phyloP scores from a whole-genome alignment of 2,888 invertebrate species.

The Orthosia gracilis region DNA sequence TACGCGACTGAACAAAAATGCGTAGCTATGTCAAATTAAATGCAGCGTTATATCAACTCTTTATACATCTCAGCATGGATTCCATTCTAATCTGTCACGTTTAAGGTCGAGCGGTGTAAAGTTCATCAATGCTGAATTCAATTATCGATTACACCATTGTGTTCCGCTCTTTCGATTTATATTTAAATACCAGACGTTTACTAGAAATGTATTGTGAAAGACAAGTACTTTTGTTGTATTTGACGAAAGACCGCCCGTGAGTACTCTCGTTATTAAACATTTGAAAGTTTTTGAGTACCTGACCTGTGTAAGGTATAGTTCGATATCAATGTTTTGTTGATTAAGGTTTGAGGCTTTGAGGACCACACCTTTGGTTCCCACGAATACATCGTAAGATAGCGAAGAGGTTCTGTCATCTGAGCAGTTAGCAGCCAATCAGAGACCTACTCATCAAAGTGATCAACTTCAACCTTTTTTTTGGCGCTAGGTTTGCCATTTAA shows the following conservation, averaged over 20 bases:
- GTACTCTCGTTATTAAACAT: constrained; percentile 72
- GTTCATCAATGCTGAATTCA: constrained; percentile 91
- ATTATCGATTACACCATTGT: constrained; percentile 91
- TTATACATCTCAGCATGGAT: constrained; percentile 76
- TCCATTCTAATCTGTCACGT: constrained; percentile 91
- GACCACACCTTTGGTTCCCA: constrained; percentile 11
- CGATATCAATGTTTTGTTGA: constrained; percentile 45
- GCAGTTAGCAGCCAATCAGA: constrained; percentile 4
- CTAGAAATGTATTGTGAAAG: constrained; percentile 89
- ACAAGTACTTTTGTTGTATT: constrained; percentile 84
- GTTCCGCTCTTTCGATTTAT: constrained; percentile 90
- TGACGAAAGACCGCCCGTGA: constrained; percentile 86
- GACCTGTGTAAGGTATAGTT: constrained; percentile 21
- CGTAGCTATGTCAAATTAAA: constrained; percentile 12
- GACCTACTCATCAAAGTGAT: neutral
- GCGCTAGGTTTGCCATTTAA: neutral
- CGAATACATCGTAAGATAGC: neutral
- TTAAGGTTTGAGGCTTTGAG: constrained; percentile 22
- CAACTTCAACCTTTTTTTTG: constrained; percentile 5
- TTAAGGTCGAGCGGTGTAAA: constrained; percentile 90
- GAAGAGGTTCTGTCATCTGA: constrained; percentile 12
- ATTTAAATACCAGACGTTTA: constrained; percentile 91
- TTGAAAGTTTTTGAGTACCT: constrained; percentile 51
- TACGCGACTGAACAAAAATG: neutral
- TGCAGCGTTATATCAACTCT: constrained; percentile 76